A percentile compares a stretch with the other conserved stretches of the same genome.
Conservation (phyloP, 2,888 invertebrate species). For the Lasioglossum calceatum region DNA sequence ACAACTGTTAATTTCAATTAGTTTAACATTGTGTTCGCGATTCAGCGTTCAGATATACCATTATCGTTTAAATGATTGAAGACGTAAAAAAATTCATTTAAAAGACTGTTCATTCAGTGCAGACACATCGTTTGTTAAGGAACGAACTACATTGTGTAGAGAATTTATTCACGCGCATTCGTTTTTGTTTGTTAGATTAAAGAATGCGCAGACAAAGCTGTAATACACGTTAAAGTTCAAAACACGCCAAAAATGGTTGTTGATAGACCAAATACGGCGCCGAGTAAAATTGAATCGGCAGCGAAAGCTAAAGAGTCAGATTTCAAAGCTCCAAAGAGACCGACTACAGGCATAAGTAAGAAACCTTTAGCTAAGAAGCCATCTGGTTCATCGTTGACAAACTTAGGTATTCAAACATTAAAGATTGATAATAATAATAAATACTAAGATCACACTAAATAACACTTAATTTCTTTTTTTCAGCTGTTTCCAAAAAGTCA, state of each 20-base stretch:
- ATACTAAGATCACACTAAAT: background rate
- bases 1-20: background rate
- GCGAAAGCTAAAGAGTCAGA: slow-evolving; percentile 60
- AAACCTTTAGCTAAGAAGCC: slow-evolving; percentile 81
- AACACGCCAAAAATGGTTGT: slow-evolving; percentile 87
- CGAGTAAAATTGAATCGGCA: slow-evolving; percentile 84
- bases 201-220: slow-evolving; percentile 97
- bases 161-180: slow-evolving; percentile 10
- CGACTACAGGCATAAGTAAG: slow-evolving; percentile 77
- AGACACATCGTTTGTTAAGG: background rate
- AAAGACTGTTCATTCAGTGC: background rate
- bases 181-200: slow-evolving; percentile 87
- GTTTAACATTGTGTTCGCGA: background rate
- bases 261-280: slow-evolving; percentile 85
- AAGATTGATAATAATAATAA: background rate
- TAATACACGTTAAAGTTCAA: slow-evolving; percentile 90
- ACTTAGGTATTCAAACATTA: slow-evolving; percentile 63
- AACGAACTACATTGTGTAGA: background rate
- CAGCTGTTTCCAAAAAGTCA: slow-evolving; percentile 80
- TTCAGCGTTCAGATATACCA: background rate
- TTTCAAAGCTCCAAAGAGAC: slow-evolving; percentile 72
- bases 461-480: slow-evolving; percentile 75
- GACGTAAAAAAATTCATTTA: background rate
- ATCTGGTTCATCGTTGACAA: slow-evolving; percentile 71
- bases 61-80: background rate